Base-by-base conservation (phyloP, 2,113 vertebrate genomes). In the Ranitomeya imitator region DNA sequence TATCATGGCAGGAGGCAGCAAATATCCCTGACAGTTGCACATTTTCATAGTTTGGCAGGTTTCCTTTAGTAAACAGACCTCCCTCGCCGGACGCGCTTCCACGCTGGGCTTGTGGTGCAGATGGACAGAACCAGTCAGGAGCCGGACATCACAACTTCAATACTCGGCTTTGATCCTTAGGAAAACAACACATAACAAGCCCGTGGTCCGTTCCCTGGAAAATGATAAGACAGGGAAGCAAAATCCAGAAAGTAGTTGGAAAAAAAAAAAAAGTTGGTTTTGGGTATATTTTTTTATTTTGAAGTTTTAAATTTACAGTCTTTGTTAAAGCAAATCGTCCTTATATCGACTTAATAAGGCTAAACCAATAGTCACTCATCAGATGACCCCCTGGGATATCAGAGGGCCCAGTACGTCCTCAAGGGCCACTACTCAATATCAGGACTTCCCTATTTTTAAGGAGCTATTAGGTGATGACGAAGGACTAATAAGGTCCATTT, bases 1-100 rank as follows among this genome's bases (percentile, higher is more conserved):
- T 6, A 21, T 61, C 14, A 5, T 60, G 1, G 69, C 86, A 52
- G 86, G 86, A 81, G 23, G 86, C 52, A 59, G 55, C 31, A 37
- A 52, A 88, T 82, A 88, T 61, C 37, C 19, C 67, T 88, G 26
- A 83, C 59, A 45, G 45, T 84, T 57, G 80, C 55, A 88, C 80
- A 88, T 88, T 88, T 59, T 61, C 37, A 14, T 18, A 52, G 60
- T 55, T 83, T 77, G 80, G 87, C 80, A 65, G 55, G 9, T 14
- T 6, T 57, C 54, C 59, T 84, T 55, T 10, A 52, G 80, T 88
- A 84, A 88, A 88, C 87, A 88, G 80, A 31, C 87, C 86, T 26
- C 86, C 79, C 86, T 88, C 21, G n/a, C 12, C 15, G 26, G 55
- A 14, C 4, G 19, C 14, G 37, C 51, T 21, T 59, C 79, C 69